Evolutionary conservation across 2,888 invertebrate species (phyloP).

Genomic region (Noctuana brunneofusca): DNA sequence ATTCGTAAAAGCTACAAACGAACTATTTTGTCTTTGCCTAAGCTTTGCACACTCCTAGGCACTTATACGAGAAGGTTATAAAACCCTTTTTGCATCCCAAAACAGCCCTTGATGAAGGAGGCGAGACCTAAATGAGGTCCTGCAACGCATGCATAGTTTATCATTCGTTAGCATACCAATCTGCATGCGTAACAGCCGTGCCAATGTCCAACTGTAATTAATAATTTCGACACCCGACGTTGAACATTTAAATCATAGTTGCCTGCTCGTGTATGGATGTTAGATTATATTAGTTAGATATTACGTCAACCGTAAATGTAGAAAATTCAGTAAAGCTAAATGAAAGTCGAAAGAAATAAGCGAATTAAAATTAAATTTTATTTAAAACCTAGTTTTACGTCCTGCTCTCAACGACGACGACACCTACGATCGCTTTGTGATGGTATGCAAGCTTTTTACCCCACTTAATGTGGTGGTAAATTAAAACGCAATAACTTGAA

Average conservation of each 20-base stretch:
- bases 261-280: slow-evolving; percentile 17
- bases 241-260: slow-evolving; percentile 76
- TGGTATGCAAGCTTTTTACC: no score
- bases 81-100: slow-evolving; percentile 4
- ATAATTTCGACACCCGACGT: slow-evolving; percentile 79
- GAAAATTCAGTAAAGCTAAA: background rate
- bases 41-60: background rate
- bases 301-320: background rate
- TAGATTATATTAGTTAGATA: no score
- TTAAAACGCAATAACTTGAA: no score
- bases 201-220: slow-evolving; percentile 71
- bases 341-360: no score
- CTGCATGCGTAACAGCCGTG: slow-evolving; percentile 74
- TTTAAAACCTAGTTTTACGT: no score
- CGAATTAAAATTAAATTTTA: no score
- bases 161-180: slow-evolving; percentile 79
- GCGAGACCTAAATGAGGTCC: slow-evolving; percentile 45
- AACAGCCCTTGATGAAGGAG: slow-evolving; percentile 24
- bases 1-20: no score
- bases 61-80: background rate
- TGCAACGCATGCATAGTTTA: slow-evolving; percentile 73
- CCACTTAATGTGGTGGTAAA: no score
- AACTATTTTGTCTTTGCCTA: no score
- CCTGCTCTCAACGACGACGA: no score
- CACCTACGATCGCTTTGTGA: no score